phyloP scores from a whole-genome alignment of 2,113 vertebrate genomes.

The Cyphomyrus plagiostoma region DNA sequence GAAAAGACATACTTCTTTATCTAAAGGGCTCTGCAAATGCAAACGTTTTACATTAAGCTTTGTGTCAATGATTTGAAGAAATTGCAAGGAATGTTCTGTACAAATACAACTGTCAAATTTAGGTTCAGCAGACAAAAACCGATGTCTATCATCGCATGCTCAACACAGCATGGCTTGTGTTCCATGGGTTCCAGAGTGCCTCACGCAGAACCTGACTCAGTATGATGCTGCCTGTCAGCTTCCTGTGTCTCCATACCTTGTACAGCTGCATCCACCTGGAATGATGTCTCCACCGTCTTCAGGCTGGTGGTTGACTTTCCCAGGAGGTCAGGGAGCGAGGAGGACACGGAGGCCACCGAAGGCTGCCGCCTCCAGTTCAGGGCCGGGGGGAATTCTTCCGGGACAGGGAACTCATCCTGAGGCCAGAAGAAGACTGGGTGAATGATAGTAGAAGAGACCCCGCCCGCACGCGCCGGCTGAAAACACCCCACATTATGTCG shows the following conservation, averaged over 20 bases:
- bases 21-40: neutral
- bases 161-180: neutral
- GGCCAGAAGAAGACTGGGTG: neutral
- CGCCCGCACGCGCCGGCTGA: neutral
- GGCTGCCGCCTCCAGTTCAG: constrained; percentile 85
- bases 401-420: constrained; percentile 57
- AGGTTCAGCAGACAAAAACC: neutral
- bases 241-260: constrained; percentile 50
- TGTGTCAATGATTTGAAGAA: neutral
- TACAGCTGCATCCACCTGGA: constrained; percentile 65
- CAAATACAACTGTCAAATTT: neutral
- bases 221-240: neutral
- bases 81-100: neutral
- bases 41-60: neutral
- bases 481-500: neutral
- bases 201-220: neutral
- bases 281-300: constrained; percentile 64
- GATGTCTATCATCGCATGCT: neutral
- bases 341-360: constrained; percentile 65
- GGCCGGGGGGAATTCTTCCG: constrained; percentile 71
- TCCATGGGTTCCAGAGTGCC: neutral
- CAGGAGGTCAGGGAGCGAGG: constrained; percentile 75
- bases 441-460: neutral
- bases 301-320: constrained; percentile 67
- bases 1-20: neutral